Percentiles rank a stretch among this genome's conserved stretches.
Evolutionary conservation across 2,113 vertebrate genomes (phyloP).

Genomic region (Eublepharis macularius): DNA sequence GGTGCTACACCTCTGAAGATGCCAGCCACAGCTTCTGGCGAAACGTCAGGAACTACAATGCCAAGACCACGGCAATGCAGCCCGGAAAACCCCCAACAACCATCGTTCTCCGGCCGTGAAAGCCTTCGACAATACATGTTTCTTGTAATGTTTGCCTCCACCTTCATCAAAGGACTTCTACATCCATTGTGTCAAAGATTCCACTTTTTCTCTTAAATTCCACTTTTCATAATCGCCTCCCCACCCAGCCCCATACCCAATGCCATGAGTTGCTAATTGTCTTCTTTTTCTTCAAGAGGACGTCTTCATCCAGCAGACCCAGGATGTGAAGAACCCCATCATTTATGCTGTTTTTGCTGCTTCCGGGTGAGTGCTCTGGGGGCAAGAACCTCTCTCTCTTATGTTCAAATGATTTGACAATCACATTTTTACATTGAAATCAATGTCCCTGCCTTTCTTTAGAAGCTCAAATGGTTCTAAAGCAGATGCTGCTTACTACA

Average conservation of each 20-base stretch:
- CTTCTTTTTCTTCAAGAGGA: slow-evolving; percentile 83
- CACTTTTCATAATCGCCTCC: neutral
- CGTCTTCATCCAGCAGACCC: slow-evolving; percentile 95
- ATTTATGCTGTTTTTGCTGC: slow-evolving; percentile 97
- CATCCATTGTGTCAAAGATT: neutral
- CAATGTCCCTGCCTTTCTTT: neutral
- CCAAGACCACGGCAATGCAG: no score
- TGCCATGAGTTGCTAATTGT: slow-evolving; percentile 9
- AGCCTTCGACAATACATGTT: no score
- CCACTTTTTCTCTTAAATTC: no score
- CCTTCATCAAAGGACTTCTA: neutral
- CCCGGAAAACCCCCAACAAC: no score
- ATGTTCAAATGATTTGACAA: neutral
- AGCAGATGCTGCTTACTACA: neutral
- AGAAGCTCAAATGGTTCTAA: neutral
- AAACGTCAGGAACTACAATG: no score
- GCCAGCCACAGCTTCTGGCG: no score
- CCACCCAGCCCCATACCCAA: neutral
- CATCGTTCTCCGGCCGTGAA: no score
- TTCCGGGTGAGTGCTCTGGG: slow-evolving; percentile 84
- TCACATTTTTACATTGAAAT: neutral
- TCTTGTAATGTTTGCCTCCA: neutral
- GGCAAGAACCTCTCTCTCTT: neutral
- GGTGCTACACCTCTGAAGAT: no score
- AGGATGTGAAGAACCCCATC: slow-evolving; percentile 95